Base-by-base conservation (phyloP, 2,888 invertebrate genomes). In the Polylopha cassiicola region DNA sequence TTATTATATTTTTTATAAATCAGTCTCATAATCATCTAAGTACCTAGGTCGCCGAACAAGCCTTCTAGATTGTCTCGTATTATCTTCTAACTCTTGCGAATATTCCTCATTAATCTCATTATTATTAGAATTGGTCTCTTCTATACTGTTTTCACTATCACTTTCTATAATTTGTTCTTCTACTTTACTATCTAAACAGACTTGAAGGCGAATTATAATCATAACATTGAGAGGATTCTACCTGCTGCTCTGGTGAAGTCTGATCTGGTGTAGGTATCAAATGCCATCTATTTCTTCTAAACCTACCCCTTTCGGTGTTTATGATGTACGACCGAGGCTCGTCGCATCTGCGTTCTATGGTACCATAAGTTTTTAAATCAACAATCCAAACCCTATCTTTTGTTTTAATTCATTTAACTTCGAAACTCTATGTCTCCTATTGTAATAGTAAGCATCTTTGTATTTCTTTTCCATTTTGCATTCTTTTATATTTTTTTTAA, bases 271-370 rank as follows among this genome's bases (percentile, higher is more conserved):
- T 15, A 2, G 4, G 3, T 3, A 27, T 15, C n/a, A 27, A 15
- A 14, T 27, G 27, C 27, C 27, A 27, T 6, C 27, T 14, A n/a
- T 27, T 27, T 15, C 27, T 3, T 14, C 27, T 27, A n/a, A 27
- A 27, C 3, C 13, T 27, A 10, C 27, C 15, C n/a, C 15, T 27
- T 4, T 6, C 27, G 4, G 15, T 27, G 3, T 6, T 3, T 10
- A 27, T 7, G 15, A 27, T 27, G 8, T 24, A 24, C 2, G 24
- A 24, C 8, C 24, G 24, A 2, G 24, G 24, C 13, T 24, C 24
- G 3, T 11, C 11, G 10, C 24, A 4, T 24, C 7, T 24, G 3
- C n/a, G 5, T 3, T 21, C 21, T n/a, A 21, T 21, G 21, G 21
- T 21, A 21, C 21, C 21, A 21, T 21, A 21, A 8, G 7, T 21